Evolutionary conservation across 2,888 invertebrate genomes (phyloP).

Genomic region (Pseudolycoriella hygida): DNA sequence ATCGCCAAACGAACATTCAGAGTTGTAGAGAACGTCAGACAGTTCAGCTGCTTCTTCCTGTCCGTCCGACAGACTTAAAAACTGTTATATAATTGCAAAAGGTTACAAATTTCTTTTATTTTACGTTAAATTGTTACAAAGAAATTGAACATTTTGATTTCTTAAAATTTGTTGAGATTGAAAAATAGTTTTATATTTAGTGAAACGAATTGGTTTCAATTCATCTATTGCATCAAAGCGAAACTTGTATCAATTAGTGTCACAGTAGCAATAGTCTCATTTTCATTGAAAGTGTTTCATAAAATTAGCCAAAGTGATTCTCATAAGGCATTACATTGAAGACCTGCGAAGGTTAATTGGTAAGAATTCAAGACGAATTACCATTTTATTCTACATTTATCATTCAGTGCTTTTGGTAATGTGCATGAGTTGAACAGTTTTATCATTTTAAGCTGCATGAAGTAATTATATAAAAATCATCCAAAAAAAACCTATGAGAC

Average conservation of each 20-base stretch:
- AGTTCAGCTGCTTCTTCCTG: constrained; percentile 23
- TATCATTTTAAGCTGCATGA: no score
- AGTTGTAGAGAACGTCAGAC: constrained; percentile 30
- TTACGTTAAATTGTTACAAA: background rate
- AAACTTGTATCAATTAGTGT: constrained; percentile 3
- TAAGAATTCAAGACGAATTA: constrained; percentile 16
- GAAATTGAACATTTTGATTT: background rate
- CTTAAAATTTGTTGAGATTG: background rate
- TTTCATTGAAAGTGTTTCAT: constrained; percentile 7
- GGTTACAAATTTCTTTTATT: background rate
- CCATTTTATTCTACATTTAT: background rate
- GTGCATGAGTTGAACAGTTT: no score
- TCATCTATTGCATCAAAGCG: background rate
- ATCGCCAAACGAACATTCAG: constrained; percentile 14
- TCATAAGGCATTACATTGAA: constrained; percentile 31
- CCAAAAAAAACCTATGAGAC: no score
- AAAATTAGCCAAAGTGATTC: constrained; percentile 30
- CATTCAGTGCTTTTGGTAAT: no score
- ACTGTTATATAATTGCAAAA: background rate
- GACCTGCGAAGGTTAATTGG: constrained; percentile 32
- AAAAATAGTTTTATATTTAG: no score
- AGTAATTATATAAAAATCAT: no score
- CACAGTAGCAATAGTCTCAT: constrained; percentile 1
- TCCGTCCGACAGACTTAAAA: constrained; percentile 6
- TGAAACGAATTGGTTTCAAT: no score